A percentile compares a stretch with the other conserved stretches of the same genome.
Evolutionary conservation across 2,113 vertebrate genomes (phyloP).

Genomic region (Strix uralensis): DNA sequence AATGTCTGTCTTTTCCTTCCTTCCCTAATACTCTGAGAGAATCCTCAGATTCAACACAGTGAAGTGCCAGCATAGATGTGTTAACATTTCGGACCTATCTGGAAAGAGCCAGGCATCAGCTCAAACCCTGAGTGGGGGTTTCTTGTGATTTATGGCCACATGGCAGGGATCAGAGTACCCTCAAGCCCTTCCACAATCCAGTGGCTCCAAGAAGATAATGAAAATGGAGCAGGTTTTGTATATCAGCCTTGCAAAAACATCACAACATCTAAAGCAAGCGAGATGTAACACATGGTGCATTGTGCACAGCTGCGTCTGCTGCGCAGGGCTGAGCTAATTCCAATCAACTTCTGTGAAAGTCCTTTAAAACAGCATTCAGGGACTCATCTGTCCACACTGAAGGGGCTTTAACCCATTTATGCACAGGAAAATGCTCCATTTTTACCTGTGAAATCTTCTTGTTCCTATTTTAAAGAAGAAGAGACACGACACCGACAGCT

Average conservation of each 20-base stretch:
- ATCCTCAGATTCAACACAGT: not conserved
- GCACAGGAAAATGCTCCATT: not conserved
- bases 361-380: not conserved
- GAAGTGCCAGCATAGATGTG: not conserved
- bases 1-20: not conserved
- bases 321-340: not conserved
- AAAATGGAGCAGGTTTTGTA: not conserved
- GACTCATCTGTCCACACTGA: not conserved
- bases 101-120: not conserved
- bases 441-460: not conserved
- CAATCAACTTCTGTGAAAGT: not conserved
- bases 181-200: not conserved
- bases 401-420: not conserved
- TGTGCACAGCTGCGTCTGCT: not conserved
- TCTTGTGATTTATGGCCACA: not conserved
- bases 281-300: not conserved
- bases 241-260: not conserved
- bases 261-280: not conserved
- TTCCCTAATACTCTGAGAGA: not conserved
- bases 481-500: fast-evolving
- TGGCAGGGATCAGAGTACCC: not conserved
- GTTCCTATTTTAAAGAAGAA: not conserved
- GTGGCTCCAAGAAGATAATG: not conserved
- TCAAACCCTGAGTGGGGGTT: not conserved
- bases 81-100: not conserved